Conservation (phyloP, 2,888 invertebrate species). For the Drosophila macrothrix region DNA sequence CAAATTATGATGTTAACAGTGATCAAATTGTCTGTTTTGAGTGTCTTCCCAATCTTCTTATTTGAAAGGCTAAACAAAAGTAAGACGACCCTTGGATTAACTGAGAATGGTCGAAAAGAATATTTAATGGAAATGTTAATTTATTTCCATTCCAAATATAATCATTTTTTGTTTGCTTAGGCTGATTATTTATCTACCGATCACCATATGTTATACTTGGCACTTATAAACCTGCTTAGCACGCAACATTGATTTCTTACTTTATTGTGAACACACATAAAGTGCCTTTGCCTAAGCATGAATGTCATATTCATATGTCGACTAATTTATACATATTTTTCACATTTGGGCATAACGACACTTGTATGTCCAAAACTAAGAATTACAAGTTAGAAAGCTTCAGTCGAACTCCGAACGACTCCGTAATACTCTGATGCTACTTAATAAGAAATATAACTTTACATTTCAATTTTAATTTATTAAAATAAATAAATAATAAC, state of each 20-base stretch:
- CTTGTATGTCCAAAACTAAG: background rate
- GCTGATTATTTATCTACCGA: background rate
- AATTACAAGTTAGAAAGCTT: background rate
- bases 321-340: background rate
- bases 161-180: background rate
- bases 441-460: background rate
- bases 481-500: background rate
- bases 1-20: background rate
- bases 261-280: background rate
- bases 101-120: background rate
- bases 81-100: background rate
- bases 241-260: constrained; percentile 12
- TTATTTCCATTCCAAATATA: background rate
- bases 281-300: constrained; percentile 3
- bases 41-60: background rate
- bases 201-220: background rate
- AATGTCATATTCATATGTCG: background rate
- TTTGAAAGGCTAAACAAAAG: background rate
- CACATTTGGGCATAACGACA: background rate
- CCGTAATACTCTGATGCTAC: background rate
- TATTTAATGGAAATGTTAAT: background rate
- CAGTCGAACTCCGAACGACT: background rate
- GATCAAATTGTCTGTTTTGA: too few species aligned
- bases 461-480: rapidly evolving
- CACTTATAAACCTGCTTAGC: background rate